A percentile compares a stretch with the other conserved stretches of the same genome.
phyloP scores from a whole-genome alignment of 2,888 invertebrate species.

The Atrina japonica region DNA sequence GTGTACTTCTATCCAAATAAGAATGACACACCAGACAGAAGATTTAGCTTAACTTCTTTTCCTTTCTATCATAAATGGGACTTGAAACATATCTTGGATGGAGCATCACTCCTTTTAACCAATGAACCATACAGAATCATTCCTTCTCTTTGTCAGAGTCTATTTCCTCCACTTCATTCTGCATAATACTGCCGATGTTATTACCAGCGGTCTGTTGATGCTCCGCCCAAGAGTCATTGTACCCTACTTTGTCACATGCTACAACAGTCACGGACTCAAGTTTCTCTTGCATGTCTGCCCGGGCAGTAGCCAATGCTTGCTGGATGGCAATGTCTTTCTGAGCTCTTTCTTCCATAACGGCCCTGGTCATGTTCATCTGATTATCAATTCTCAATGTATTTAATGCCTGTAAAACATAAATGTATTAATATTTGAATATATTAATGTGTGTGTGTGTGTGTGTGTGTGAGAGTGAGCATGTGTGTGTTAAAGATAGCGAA shows the following conservation, averaged over 20 bases:
- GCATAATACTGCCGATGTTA: constrained; percentile 64
- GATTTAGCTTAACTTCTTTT: too few relatives aligned
- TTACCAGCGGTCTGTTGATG: constrained; percentile 46
- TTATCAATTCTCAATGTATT: constrained; percentile 76
- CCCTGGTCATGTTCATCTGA: constrained; percentile 75
- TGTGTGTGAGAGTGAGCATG: too few relatives aligned
- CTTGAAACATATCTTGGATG: too few relatives aligned
- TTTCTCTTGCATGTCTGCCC: constrained; percentile 75
- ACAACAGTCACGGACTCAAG: constrained; percentile 73
- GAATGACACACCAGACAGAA: too few relatives aligned
- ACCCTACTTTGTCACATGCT: constrained; percentile 63
- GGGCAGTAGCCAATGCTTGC: constrained; percentile 75
- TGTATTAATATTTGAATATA: too few relatives aligned
- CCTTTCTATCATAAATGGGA: too few relatives aligned
- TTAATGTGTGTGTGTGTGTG: too few relatives aligned
- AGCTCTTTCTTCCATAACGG: constrained; percentile 77
- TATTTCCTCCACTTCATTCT: constrained; percentile 56
- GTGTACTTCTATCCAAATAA: too few relatives aligned
- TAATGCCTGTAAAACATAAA: constrained; percentile 78
- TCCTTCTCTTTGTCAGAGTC: constrained; percentile 64
- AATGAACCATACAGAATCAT: too few relatives aligned
- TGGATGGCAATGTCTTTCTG: constrained; percentile 79
- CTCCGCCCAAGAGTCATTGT: constrained; percentile 51
- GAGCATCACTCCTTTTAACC: too few relatives aligned
- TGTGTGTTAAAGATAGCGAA: too few relatives aligned